Conservation (phyloP, 2,797 vertebrate genomes). For the Clangula hyemalis region DNA sequence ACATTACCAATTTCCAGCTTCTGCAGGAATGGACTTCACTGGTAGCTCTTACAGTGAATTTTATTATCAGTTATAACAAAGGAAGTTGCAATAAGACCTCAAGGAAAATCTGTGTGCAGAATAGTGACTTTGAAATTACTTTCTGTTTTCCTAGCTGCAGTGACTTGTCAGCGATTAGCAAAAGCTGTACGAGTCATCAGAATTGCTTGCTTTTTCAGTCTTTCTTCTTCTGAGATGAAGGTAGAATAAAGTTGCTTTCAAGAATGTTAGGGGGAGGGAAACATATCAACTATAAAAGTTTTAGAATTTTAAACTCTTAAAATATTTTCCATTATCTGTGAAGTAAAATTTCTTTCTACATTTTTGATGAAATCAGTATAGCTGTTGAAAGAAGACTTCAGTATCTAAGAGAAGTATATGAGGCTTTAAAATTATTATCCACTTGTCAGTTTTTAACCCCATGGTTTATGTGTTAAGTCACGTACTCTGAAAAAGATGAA, state of each 20-base stretch:
- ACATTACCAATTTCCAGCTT: not conserved
- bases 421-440: not conserved
- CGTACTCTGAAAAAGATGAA: not conserved
- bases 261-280: accelerated
- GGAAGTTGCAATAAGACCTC: not conserved
- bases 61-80: not conserved
- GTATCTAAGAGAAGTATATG: not conserved
- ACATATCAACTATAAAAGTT: not conserved
- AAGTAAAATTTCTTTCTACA: not conserved
- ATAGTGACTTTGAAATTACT: not conserved
- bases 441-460: not conserved
- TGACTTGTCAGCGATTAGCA: not conserved
- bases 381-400: not conserved
- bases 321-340: not conserved
- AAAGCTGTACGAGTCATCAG: not conserved
- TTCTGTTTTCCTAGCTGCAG: not conserved
- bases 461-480: not conserved
- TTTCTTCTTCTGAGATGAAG: not conserved
- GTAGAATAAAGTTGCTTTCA: not conserved
- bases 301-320: not conserved
- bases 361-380: not conserved
- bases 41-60: not conserved
- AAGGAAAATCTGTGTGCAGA: not conserved
- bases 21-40: not conserved
- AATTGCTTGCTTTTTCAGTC: not conserved